Conservation (phyloP, 1,140 invertebrate species). For the Heterodera schachtii region DNA sequence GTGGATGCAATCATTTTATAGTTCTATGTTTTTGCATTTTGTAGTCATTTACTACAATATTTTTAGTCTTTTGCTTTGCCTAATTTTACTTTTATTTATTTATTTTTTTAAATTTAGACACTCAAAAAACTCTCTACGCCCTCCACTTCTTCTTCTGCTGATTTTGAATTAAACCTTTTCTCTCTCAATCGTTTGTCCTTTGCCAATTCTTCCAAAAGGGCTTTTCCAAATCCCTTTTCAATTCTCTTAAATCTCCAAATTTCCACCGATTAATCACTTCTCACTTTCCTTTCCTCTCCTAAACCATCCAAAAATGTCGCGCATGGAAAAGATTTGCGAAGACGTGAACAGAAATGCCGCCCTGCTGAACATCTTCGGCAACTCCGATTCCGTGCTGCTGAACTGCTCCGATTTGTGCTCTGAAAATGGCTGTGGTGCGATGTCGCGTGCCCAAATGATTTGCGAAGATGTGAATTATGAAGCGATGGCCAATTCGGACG, state of each 20-base stretch:
- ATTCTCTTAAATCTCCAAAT: background rate
- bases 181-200: no score
- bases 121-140: background rate
- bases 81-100: background rate
- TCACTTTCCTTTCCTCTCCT: background rate
- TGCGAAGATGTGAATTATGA: slow-evolving; percentile 10
- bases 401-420: background rate
- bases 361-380: background rate
- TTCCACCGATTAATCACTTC: background rate
- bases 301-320: slow-evolving; percentile 6
- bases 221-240: no score
- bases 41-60: no score
- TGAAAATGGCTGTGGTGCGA: background rate
- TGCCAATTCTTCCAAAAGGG: no score
- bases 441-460: background rate
- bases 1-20: background rate
- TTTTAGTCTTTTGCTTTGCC: background rate
- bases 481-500: background rate
- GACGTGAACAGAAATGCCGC: slow-evolving; percentile 18
- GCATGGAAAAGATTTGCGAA: slow-evolving; percentile 22
- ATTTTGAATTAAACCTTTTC: no score
- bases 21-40: no score
- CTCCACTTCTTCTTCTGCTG: background rate
- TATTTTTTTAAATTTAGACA: background rate
- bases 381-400: background rate